Evolutionary conservation across 2,113 vertebrate species (phyloP), one percentile per base, ranked within the genome.

Genomic region (Cynoglossus semilaevis): DNA sequence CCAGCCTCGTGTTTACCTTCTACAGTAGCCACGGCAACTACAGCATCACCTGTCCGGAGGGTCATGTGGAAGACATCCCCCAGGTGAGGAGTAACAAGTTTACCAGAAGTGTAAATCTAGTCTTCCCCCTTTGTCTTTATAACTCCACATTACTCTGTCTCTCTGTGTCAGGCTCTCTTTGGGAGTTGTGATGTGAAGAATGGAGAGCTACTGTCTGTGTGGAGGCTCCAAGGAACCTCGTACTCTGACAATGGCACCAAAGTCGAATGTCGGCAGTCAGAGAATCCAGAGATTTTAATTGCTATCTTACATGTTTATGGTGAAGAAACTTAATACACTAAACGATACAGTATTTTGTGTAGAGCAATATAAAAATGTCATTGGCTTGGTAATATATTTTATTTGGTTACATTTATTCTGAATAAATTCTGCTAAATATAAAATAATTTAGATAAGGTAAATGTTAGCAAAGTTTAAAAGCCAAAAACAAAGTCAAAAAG

Each of bases 1-100:
- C 54, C 0, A 49, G 22, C 13, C 2, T 91, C 8, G 66, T 43
- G 0, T 83, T 92, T 9, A 83, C 49, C 18, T 57, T 85, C 34
- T 70, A 65, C 1, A 15, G 75, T 9, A 68, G 63, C 15, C 52
- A 72, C 1, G 22, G 42, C 1, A 88, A 63, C 68, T 66, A 72
- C 66, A 86, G 10, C 5, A 59, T 91, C 64, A 63, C 1, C 18
- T 92, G 91, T 48, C 88, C 89, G 1, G 4, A 53, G 0, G 44
- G 52, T 0, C 13, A 37, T 0, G 0, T 72, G 42, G 62, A 79
- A 19, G 67, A 76, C 5, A 51, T 77, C 38, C 45, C 74, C 16
- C 62, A 85, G 87, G 89, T 91, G 54, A 74, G 76, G 2, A 3
- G 6, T 29, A 29, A 6, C 22, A 29, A 29, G 9, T 14, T 15